phyloP scores from a whole-genome alignment of 2,888 invertebrate species.

The Andrena minutula region DNA sequence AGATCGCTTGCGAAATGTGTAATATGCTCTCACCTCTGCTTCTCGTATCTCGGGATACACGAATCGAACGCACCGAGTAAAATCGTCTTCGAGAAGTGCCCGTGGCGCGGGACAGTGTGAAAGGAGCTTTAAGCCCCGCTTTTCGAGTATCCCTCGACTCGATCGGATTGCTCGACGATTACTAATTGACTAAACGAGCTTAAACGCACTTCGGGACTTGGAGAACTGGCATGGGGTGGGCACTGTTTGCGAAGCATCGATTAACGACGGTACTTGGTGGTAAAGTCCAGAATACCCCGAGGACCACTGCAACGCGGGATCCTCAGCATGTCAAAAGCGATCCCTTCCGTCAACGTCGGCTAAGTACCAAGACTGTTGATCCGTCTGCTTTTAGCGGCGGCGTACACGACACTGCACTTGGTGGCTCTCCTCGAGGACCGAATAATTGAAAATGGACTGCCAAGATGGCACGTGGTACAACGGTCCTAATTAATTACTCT shows the following conservation, averaged over 20 bases:
- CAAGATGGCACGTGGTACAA: conserved; percentile 40
- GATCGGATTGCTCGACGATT: conserved; percentile 70
- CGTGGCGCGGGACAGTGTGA: conserved; percentile 21
- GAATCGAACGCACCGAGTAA: neutral
- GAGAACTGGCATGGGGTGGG: conserved; percentile 70
- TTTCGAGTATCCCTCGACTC: conserved; percentile 64
- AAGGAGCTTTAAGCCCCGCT: conserved; percentile 50
- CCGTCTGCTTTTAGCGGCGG: conserved; percentile 47
- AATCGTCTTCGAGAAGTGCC: conserved; percentile 11
- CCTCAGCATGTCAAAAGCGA: conserved; percentile 75
- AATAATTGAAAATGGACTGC: conserved; percentile 50
- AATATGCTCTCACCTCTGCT: too few species aligned
- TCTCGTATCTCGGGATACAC: too few species aligned
- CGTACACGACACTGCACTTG: conserved; percentile 41
- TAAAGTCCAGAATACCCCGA: conserved; percentile 67
- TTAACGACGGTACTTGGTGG: conserved; percentile 76
- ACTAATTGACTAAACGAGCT: conserved; percentile 83
- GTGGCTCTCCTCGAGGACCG: conserved; percentile 35
- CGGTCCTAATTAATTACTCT: conserved; percentile 53
- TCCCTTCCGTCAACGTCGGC: conserved; percentile 65
- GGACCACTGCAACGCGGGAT: conserved; percentile 65
- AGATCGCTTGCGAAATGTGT: too few species aligned
- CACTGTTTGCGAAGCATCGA: conserved; percentile 81
- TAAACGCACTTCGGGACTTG: conserved; percentile 79
- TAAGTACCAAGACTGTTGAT: conserved; percentile 64